Percentiles rank a stretch among this genome's conserved stretches.
These are phyloP conservation scores for Gymnosoma rotundatum DNA, from an alignment of 2,888 invertebrate genomes.

Conservation along the genomic window DNA sequence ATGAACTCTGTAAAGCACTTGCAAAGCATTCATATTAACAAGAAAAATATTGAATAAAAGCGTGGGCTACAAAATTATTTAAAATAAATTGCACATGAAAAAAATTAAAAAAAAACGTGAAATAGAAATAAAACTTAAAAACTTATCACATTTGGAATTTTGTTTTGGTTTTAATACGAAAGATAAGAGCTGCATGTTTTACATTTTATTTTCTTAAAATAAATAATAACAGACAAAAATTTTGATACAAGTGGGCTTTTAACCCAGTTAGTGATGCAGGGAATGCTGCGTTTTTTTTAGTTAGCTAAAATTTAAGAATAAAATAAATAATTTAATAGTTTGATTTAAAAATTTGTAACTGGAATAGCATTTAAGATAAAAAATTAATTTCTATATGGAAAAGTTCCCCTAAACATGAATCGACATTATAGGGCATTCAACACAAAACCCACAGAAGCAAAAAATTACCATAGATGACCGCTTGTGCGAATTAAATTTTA, in stretches of 20 bases:
- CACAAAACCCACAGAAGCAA: too few relatives aligned
- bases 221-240: not conserved
- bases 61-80: slow-evolving; percentile 48
- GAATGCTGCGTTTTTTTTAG: not conserved
- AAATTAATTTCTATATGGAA: too few relatives aligned
- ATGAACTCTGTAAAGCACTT: not conserved
- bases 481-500: too few relatives aligned
- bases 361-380: too few relatives aligned
- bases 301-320: too few relatives aligned
- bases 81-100: slow-evolving; percentile 7
- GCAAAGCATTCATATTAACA: not conserved
- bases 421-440: too few relatives aligned
- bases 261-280: slow-evolving; percentile 28
- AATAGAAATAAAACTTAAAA: not conserved
- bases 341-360: too few relatives aligned
- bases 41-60: slow-evolving; percentile 10
- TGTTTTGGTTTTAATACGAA: slow-evolving; percentile 31
- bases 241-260: slow-evolving; percentile 35
- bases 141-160: slow-evolving; percentile 49
- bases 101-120: not conserved
- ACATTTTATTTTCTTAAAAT: not conserved
- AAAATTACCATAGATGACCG: too few relatives aligned
- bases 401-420: too few relatives aligned
- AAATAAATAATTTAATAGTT: too few relatives aligned
- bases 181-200: slow-evolving; percentile 40